Base-by-base conservation (phyloP, 1,140 invertebrate genomes). In the Arctopsyche grandis region DNA sequence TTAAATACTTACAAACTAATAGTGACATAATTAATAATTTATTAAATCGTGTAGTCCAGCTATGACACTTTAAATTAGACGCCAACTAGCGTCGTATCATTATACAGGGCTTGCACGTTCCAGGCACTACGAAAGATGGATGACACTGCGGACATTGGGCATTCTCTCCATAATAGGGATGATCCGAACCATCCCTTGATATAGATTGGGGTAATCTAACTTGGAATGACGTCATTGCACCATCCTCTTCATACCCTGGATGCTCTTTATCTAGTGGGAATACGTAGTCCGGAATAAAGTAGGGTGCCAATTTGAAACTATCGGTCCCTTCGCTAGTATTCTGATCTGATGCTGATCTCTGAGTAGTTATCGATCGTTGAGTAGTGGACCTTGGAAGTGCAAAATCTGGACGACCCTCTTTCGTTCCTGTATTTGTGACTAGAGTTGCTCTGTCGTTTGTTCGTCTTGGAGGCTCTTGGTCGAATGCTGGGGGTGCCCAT, bases 401-500 rank as follows among this genome's bases (percentile, higher is more conserved):
- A 29, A 80, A 82, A 56, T 75, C 81, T n/a, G 81, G 81, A 69
- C 77, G 60, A 85, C 83, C 80, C 84, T 86, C n/a, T 85, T 85
- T 69, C 84, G 71, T 66, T 85, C 83, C 52, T 79, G 80, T 1
- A 16, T 52, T 46, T 26, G 66, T 48, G 16, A 75, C 78, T 77
- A 5, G 14, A 10, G 12, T 74, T 46, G 38, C 70, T 82, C 77
- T 12, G 69, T 74, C 69, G 9, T 10, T 48, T 56, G 26, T 21
- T 12, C 9, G 60, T 9, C 56, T 75, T 48, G 90, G 90, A 46
- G 89, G 90, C 80, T 90, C 88, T 12, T 91, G 83, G 38, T 88
- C 90, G 76, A 90, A 88, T 0, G 90, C 89, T 5, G 90, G 90
- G 14, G 90, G 88, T 14, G 90, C 90, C 90, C 90, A 91, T 83